Evolutionary conservation across 1,140 invertebrate genomes (phyloP).

Genomic region (Drosophila setifemur): DNA sequence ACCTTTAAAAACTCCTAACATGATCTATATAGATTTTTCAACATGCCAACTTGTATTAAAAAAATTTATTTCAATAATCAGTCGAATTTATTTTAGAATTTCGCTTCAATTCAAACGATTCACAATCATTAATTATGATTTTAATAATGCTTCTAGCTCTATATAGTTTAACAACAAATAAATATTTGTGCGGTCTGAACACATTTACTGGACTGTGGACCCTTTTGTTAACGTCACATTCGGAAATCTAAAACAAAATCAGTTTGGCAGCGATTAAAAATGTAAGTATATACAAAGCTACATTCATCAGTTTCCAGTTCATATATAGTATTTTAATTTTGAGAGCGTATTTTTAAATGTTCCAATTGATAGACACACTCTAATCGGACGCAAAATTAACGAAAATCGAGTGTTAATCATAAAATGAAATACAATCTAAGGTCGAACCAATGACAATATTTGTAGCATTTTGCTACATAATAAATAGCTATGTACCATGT

Average conservation of each 20-base stretch:
- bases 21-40: too few species aligned
- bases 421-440: conserved; percentile 21
- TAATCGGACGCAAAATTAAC: conserved; percentile 22
- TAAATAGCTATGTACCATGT: not conserved
- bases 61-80: too few species aligned
- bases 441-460: conserved; percentile 42
- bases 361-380: conserved; percentile 16
- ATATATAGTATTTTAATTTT: too few species aligned
- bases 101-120: too few species aligned
- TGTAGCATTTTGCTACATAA: not conserved
- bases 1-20: too few species aligned
- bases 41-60: too few species aligned
- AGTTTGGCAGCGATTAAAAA: not conserved
- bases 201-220: not conserved
- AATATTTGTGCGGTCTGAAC: not conserved
- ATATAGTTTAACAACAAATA: not conserved
- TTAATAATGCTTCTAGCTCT: too few species aligned
- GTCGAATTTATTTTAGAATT: too few species aligned
- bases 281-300: not conserved
- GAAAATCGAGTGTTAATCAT: conserved; percentile 8
- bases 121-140: too few species aligned
- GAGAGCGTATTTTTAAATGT: conserved; percentile 5
- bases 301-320: too few species aligned
- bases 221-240: conserved; percentile 14
- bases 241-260: not conserved